These are phyloP conservation scores for Xanthorhoe spadicearia DNA, from an alignment of 2,888 invertebrate genomes.

Conservation along the genomic window DNA sequence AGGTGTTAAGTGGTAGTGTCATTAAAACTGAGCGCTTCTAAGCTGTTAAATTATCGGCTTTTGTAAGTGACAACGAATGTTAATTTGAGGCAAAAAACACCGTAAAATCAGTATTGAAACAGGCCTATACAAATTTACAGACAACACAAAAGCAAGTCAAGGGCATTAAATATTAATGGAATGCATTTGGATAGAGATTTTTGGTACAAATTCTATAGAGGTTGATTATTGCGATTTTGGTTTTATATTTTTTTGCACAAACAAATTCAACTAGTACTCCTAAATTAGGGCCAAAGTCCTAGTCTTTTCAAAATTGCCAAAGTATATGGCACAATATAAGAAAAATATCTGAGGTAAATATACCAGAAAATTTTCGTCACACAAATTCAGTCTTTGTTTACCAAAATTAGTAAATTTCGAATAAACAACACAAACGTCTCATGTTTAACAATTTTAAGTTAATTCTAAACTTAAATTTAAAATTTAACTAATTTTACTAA, in stretches of 20 bases:
- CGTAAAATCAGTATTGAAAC: not conserved
- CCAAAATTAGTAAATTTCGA: constrained; percentile 49
- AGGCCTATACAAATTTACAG: not conserved
- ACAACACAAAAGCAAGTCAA: constrained; percentile 44
- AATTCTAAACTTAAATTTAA: constrained; percentile 9
- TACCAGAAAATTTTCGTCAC: constrained; percentile 46
- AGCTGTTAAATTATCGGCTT: not conserved
- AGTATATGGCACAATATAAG: constrained; percentile 53
- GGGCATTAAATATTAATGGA: constrained; percentile 57
- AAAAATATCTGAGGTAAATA: constrained; percentile 40
- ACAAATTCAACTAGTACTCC: constrained; percentile 7
- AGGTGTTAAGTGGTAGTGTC: no score
- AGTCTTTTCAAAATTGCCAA: constrained; percentile 28
- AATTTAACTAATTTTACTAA: constrained; percentile 21
- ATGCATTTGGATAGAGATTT: constrained; percentile 61
- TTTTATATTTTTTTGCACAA: constrained; percentile 18
- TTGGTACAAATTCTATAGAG: constrained; percentile 59
- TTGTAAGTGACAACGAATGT: not conserved
- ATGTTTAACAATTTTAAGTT: constrained; percentile 5
- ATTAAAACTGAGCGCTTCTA: not conserved
- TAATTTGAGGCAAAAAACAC: not conserved
- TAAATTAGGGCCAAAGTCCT: constrained; percentile 13
- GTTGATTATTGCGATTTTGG: constrained; percentile 40
- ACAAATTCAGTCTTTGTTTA: constrained; percentile 64
- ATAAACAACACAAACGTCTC: constrained; percentile 21